phyloP scores from a whole-genome alignment of 2,113 vertebrate genomes.

The Reinhardtius hippoglossoides region DNA sequence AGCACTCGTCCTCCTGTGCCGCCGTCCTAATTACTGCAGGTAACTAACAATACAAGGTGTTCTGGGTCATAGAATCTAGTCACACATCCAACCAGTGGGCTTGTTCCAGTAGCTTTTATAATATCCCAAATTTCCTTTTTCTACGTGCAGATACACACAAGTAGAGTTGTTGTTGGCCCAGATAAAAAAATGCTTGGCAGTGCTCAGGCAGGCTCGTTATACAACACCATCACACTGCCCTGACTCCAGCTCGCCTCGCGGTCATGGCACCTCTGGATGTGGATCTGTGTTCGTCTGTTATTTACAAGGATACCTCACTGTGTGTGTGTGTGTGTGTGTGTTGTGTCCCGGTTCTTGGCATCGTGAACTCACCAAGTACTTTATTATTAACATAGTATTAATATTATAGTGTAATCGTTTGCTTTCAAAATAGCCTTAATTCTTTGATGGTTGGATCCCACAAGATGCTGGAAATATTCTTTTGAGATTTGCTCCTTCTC shows the following conservation, averaged over 20 bases:
- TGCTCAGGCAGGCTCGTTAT: conserved; percentile 34
- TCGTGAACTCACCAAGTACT: no score
- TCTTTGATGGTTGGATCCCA: no score
- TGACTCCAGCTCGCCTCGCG: conserved; percentile 37
- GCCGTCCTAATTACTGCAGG: not conserved
- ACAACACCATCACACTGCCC: conserved; percentile 53
- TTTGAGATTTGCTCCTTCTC: no score
- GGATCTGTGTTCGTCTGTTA: conserved; percentile 26
- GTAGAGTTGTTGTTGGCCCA: conserved; percentile 46
- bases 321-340: conserved; percentile 8
- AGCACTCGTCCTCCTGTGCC: not conserved
- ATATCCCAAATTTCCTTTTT: not conserved
- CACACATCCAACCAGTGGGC: not conserved
- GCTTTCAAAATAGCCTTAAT: no score
- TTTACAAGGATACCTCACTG: no score
- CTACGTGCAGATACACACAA: not conserved
- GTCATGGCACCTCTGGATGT: conserved; percentile 40
- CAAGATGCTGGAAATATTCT: no score
- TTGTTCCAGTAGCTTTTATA: not conserved
- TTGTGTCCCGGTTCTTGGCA: no score
- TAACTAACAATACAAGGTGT: not conserved
- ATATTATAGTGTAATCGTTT: no score
- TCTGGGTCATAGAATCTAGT: not conserved
- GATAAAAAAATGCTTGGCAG: conserved; percentile 49
- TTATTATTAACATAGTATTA: no score